A percentile compares a stretch with the other conserved stretches of the same genome.
These are phyloP conservation scores for Drosophila quasianomalipes DNA, from an alignment of 2,888 invertebrate species.

Conservation along the genomic window DNA sequence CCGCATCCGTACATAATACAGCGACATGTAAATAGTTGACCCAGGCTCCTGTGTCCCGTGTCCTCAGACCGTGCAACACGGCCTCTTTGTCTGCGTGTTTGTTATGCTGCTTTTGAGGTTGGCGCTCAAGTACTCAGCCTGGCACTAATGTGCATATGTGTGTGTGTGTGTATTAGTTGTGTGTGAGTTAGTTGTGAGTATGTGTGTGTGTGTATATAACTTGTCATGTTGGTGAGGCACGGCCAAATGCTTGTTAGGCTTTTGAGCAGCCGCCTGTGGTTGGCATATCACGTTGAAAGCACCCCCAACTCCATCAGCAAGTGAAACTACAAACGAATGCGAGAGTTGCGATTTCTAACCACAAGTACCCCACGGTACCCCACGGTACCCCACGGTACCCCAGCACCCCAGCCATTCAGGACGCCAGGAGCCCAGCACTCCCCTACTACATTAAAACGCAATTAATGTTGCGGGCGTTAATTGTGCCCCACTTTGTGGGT, in stretches of 20 bases:
- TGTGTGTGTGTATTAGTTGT: slow-evolving; percentile 26
- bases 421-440: neutral
- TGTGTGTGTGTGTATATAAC: slow-evolving; percentile 27
- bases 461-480: slow-evolving; percentile 73
- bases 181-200: slow-evolving; percentile 10
- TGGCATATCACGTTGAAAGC: slow-evolving; percentile 66
- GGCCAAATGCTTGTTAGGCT: slow-evolving; percentile 71
- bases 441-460: slow-evolving; percentile 67
- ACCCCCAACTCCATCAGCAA: neutral
- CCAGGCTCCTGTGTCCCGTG: slow-evolving; percentile 28
- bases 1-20: slow-evolving; percentile 58
- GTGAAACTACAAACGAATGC: slow-evolving; percentile 28
- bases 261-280: slow-evolving; percentile 74
- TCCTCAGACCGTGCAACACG: slow-evolving; percentile 20
- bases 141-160: slow-evolving; percentile 30
- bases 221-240: slow-evolving; percentile 60
- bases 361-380: neutral
- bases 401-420: neutral
- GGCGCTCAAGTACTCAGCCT: slow-evolving; percentile 62
- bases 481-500: slow-evolving; percentile 46
- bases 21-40: slow-evolving; percentile 70
- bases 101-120: slow-evolving; percentile 72
- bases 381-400: slow-evolving; percentile 25
- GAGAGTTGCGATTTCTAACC: slow-evolving; percentile 20
- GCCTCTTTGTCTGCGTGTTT: slow-evolving; percentile 34